Evolutionary conservation across 2,113 vertebrate genomes (phyloP), one percentile per base, ranked within the genome.

Genomic region (Vulpes ferrilata): DNA sequence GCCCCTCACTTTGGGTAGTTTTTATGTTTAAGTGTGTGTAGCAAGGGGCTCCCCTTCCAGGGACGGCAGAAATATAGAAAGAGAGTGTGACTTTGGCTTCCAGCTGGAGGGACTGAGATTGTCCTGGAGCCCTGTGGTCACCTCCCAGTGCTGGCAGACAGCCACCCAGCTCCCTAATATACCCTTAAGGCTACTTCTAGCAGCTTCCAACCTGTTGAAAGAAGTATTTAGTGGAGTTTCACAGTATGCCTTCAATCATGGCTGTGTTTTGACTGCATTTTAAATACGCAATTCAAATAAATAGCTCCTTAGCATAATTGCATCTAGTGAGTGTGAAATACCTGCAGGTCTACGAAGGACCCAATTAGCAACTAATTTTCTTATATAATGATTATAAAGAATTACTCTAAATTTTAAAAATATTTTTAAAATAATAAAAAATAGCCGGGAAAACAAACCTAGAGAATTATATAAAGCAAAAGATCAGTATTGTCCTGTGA

Each of bases 1-100:
- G 35, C 3, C 11, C 30, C 5, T n/a, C 3, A 20, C 35, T 11
- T 16, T 27, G 19, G 48, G 11, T 0, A 48, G 25, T 0, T 0
- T 30, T 11, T n/a, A 25, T 1, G 2, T 48, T 13, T 16, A 17
- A 12, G 16, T 17, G 5, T 38, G 48, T 0, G 16, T 17, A 17
- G 10, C 0, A 0, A 38, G 2, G n/a, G 17, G 30, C 11, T 91
- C 35, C 30, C 22, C n/a, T 64, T 48, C 57, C 12, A 62, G 43
- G 38, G 51, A 12, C 1, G 51, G 19, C 2, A 0, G 6, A 30
- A 6, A 51, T 48, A 3, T 1, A 0, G 4, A 25, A 25, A 7
- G n/a, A 51, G 51, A 73, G 7, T 1, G 0, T 6, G 48, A 1
- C 17, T 32, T 57, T 27, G 19, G 30, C 17, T 87, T 83, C 27